phyloP scores from a whole-genome alignment of 2,888 invertebrate species.

The Liopterus haemorrhoidalis region DNA sequence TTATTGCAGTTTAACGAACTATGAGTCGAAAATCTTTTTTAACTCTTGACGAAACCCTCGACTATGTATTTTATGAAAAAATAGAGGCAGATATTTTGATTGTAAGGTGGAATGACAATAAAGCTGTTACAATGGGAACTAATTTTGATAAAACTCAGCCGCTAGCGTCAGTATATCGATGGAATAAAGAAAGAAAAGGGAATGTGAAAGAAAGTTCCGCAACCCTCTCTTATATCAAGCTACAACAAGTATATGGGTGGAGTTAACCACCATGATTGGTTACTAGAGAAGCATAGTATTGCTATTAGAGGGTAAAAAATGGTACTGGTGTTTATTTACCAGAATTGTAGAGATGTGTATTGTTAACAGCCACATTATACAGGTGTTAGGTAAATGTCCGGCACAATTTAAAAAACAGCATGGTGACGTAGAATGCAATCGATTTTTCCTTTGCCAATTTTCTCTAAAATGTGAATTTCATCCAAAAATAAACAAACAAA shows the following conservation, averaged over 20 bases:
- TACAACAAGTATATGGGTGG: slow-evolving; percentile 19
- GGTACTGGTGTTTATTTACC: slow-evolving; percentile 19
- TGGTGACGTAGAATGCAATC: no score
- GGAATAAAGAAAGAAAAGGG: slow-evolving; percentile 9
- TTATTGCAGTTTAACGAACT: no score
- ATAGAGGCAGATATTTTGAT: slow-evolving; percentile 11
- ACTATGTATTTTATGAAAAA: slow-evolving; percentile 22
- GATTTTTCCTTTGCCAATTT: no score
- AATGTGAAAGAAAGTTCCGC: slow-evolving; percentile 25
- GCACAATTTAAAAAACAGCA: no score
- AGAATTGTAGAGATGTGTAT: slow-evolving; percentile 32
- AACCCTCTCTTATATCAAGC: slow-evolving; percentile 17
- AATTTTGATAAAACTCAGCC: slow-evolving; percentile 11
- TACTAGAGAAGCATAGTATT: slow-evolving; percentile 15
- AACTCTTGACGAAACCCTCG: slow-evolving; percentile 20
- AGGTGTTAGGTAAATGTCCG: no score
- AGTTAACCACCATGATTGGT: slow-evolving; percentile 20
- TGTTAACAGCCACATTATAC: slow-evolving; percentile 25
- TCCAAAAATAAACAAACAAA: no score
- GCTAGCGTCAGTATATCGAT: slow-evolving; percentile 7
- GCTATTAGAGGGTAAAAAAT: slow-evolving; percentile 13
- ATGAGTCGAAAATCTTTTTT: slow-evolving; percentile 16
- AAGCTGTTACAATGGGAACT: slow-evolving; percentile 15
- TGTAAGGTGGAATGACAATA: slow-evolving; percentile 18
- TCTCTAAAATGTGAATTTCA: no score